A percentile compares a stretch with the other conserved stretches of the same genome.
Evolutionary conservation across 2,888 invertebrate genomes (phyloP).

Genomic region (Fragum whitleyi): DNA sequence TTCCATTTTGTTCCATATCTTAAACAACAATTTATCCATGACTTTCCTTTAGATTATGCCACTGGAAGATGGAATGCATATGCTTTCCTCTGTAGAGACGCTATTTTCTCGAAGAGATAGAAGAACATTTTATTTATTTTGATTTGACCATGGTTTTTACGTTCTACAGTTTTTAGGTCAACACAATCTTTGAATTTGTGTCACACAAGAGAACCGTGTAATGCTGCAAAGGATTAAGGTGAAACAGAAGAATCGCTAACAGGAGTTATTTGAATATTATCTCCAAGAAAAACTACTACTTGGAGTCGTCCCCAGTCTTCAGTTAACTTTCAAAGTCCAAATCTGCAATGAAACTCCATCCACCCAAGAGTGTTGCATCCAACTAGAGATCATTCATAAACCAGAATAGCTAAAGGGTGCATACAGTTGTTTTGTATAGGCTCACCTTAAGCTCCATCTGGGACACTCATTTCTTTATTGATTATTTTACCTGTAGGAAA

Average conservation of each 20-base stretch:
- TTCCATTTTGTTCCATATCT: constrained; percentile 9
- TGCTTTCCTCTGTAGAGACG: constrained; percentile 26
- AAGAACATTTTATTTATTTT: constrained; percentile 38
- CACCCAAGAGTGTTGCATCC: constrained; percentile 53
- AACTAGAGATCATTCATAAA: constrained; percentile 66
- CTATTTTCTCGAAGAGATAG: constrained; percentile 40
- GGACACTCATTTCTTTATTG: no score
- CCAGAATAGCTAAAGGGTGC: constrained; percentile 50
- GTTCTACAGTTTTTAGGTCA: constrained; percentile 28
- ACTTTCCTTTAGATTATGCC: constrained; percentile 26
- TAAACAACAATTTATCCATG: constrained; percentile 31
- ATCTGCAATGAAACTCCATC: constrained; percentile 50
- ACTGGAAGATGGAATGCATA: constrained; percentile 59
- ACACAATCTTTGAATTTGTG: constrained; percentile 43
- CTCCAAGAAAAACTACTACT: constrained; percentile 66
- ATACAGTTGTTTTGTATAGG: constrained; percentile 52
- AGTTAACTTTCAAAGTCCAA: constrained; percentile 59
- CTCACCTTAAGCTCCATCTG: constrained; percentile 42
- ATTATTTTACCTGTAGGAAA: no score
- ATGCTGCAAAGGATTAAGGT: constrained; percentile 30
- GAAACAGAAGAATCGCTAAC: constrained; percentile 60
- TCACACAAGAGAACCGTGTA: constrained; percentile 54
- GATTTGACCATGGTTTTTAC: constrained; percentile 38
- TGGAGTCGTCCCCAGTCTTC: constrained; percentile 68
- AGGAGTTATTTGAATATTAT: constrained; percentile 66